Conservation (phyloP, 37 sponge, comb jelly and placozoan genomes). For the Lycopodina hypogea region DNA sequence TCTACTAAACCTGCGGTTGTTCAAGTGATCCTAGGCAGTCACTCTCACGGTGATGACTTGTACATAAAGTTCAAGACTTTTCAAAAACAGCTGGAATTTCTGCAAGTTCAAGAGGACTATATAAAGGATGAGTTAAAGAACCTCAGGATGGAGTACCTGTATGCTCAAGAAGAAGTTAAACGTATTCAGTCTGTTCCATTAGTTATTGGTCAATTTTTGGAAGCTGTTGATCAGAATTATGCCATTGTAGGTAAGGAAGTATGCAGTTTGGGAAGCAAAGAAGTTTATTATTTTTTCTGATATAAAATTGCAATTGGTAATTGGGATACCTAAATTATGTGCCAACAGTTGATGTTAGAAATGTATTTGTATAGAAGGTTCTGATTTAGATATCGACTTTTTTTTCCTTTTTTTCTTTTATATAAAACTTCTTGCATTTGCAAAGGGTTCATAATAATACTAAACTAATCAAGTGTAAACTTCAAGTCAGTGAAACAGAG, state of each 20-base stretch:
- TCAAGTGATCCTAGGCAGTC: not conserved
- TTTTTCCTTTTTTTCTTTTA: too few relatives aligned
- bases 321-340: too few relatives aligned
- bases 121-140: conserved; percentile 98
- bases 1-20: not conserved
- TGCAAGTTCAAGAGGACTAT: conserved; percentile 95
- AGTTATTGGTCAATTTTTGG: conserved; percentile 99
- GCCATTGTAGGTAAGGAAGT: conserved; percentile 91
- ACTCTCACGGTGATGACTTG: conserved; percentile 44
- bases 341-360: too few relatives aligned
- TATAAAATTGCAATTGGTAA: too few relatives aligned
- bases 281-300: too few relatives aligned
- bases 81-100: conserved; percentile 89
- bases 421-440: too few relatives aligned
- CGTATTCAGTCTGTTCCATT: conserved; percentile 98
- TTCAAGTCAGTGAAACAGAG: too few relatives aligned
- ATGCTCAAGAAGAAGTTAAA: conserved; percentile 95
- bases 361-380: too few relatives aligned
- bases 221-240: conserved; percentile 96
- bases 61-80: conserved; percentile 90
- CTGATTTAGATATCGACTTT: too few relatives aligned
- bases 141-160: conserved; percentile 84
- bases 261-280: too few relatives aligned
- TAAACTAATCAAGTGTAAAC: too few relatives aligned
- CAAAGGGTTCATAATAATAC: too few relatives aligned